These are phyloP conservation scores for Drosophila insularis DNA, from an alignment of 1,140 invertebrate species.

Conservation along the genomic window DNA sequence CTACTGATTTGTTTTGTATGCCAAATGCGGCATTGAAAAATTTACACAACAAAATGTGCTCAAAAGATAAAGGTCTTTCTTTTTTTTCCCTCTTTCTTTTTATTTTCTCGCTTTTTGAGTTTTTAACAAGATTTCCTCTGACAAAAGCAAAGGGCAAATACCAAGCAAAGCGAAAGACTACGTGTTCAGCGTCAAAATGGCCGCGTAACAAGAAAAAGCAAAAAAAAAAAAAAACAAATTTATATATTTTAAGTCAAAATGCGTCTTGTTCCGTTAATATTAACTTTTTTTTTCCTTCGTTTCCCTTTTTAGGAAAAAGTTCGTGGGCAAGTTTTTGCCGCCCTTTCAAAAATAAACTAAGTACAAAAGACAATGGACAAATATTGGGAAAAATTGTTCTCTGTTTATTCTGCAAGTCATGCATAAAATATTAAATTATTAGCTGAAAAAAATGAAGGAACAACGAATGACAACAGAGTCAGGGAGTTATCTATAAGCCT, in stretches of 20 bases:
- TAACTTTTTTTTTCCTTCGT: conserved; percentile 76
- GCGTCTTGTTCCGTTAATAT: conserved; percentile 75
- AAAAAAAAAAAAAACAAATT: conserved; percentile 40
- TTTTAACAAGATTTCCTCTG: conserved; percentile 69
- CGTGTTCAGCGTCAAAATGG: conserved; percentile 77
- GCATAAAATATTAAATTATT: conserved; percentile 81
- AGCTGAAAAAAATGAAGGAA: conserved; percentile 42
- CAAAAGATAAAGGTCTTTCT: conserved; percentile 45
- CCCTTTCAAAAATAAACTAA: conserved; percentile 32
- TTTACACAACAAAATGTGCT: conserved; percentile 72
- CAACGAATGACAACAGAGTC: background rate
- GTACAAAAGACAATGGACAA: conserved; percentile 43
- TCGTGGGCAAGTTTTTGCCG: conserved; percentile 53
- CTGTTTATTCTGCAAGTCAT: conserved; percentile 76
- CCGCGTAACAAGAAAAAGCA: conserved; percentile 28
- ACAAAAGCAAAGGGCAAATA: conserved; percentile 56
- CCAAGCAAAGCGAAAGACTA: conserved; percentile 47
- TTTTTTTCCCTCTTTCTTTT: background rate
- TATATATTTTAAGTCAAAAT: conserved; percentile 61
- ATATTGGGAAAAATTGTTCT: conserved; percentile 46
- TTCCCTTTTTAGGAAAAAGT: conserved; percentile 51
- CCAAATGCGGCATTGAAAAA: conserved; percentile 54
- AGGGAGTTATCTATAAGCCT: no score
- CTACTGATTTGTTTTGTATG: conserved; percentile 64
- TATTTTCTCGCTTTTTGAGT: conserved; percentile 36